These are phyloP conservation scores for Crocallis elinguaria DNA, from an alignment of 2,888 invertebrate species.

Conservation along the genomic window DNA sequence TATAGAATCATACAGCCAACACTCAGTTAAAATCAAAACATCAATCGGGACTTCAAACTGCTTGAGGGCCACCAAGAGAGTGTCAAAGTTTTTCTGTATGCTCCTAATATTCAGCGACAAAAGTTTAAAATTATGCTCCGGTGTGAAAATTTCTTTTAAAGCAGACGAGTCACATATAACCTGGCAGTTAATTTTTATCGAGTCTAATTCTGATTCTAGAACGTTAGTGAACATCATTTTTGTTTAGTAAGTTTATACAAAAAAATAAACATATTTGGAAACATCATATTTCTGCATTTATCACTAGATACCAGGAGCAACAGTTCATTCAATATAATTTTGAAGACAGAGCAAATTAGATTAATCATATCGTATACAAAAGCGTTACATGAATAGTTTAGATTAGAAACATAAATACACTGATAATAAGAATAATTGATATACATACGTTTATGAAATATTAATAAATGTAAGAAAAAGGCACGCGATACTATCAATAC, in stretches of 20 bases:
- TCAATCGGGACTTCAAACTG: background rate
- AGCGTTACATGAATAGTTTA: too few relatives aligned
- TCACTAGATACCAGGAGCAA: background rate
- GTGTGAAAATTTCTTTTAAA: background rate
- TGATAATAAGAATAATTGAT: too few relatives aligned
- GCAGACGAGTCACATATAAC: background rate
- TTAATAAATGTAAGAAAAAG: too few relatives aligned
- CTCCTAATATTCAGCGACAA: background rate
- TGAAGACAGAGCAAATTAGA: too few relatives aligned
- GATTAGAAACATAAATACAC: too few relatives aligned
- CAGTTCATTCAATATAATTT: background rate
- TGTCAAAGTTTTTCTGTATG: background rate
- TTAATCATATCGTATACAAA: too few relatives aligned
- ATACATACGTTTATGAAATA: too few relatives aligned
- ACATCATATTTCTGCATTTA: background rate
- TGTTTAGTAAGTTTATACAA: background rate
- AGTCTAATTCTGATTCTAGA: background rate
- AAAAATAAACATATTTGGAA: background rate
- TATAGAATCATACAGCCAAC: background rate
- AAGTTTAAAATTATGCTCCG: slow-evolving; percentile 1
- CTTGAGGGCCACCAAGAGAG: background rate
- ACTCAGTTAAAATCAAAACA: background rate
- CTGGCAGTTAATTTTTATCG: background rate
- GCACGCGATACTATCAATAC: too few relatives aligned
- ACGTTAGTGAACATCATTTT: background rate